Evolutionary conservation across 1,140 invertebrate species (phyloP).

Genomic region (Pseudomyrmex flavicornis): DNA sequence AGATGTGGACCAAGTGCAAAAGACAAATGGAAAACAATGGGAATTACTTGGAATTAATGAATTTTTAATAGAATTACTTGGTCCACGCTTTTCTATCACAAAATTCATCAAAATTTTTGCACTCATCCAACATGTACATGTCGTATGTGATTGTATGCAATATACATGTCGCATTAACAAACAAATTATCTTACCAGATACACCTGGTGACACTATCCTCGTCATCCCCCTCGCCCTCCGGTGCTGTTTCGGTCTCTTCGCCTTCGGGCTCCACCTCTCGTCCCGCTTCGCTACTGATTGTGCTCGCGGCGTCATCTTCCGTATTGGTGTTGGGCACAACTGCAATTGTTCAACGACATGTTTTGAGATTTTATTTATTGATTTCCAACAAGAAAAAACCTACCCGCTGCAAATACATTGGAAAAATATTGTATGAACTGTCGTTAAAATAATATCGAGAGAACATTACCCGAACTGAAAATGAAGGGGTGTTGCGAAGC

Average conservation of each 20-base stretch:
- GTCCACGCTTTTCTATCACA: no score
- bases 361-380: not conserved
- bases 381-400: no score
- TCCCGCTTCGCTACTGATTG: slow-evolving; percentile 87
- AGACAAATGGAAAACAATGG: not conserved
- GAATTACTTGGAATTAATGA: no score
- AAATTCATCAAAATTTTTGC: no score
- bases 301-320: slow-evolving; percentile 88
- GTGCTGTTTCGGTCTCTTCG: slow-evolving; percentile 95
- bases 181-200: slow-evolving; percentile 88
- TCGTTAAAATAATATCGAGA: not conserved
- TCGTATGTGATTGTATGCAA: no score
- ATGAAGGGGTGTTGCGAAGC: slow-evolving; percentile 79
- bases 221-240: slow-evolving; percentile 93
- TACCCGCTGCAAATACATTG: no score
- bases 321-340: slow-evolving; percentile 75
- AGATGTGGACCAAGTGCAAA: not conserved
- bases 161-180: not conserved
- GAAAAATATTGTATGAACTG: not conserved
- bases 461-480: slow-evolving; percentile 78
- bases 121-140: no score
- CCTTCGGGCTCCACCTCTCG: slow-evolving; percentile 89
- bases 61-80: no score
- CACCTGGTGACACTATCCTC: slow-evolving; percentile 96
- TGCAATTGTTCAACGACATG: slow-evolving; percentile 48